Evolutionary conservation across 2,888 invertebrate species (phyloP), one percentile per base, ranked within the genome.

Genomic region (Leptinotarsa peninsularis): DNA sequence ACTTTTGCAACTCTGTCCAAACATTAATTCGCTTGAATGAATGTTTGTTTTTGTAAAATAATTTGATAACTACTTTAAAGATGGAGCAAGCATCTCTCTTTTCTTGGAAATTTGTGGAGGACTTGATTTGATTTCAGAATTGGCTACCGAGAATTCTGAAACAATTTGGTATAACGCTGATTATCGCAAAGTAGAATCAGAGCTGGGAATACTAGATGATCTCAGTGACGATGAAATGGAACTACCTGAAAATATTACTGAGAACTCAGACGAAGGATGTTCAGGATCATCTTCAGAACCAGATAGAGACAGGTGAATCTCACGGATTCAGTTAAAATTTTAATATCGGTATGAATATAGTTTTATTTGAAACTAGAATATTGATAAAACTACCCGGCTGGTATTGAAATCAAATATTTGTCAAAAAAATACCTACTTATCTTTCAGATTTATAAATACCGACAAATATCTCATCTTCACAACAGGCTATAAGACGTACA

Each of bases 391-490:
- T 43, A 10, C 10, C 10, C 43, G 3, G 43, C 43, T 43, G 10
- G 10, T 43, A 43, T 43, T 10, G 0, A 33, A 43, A 43, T 43
- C 10, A 3, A 43, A 43, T 33, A 33, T 66, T 5, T 66, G n/a
- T 7, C 49, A 33, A 49, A 66, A 15, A 7, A 27, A 27, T 33
- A 4, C n/a, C 7, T 58, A 18, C 49, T 49, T 71, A 49, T 50
- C 27, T 72, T 77, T n/a, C 49, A 80, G 81, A 66, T 73, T 70
- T 68, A 74, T 76, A 5, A 81, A 81, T 67, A 80, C 72, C 49
- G 85, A 93, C 81, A 95, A 94, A 85, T 93, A 93, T 87, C 90
- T 96, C 27, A 95, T 96, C 80, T 96, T 95, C 86, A 95, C 95
- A 1, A 95, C 94, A 33, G 96, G 96, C 0, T 93, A 93, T 5